phyloP scores from a whole-genome alignment of 2,113 vertebrate genomes.

The Chauna torquata region DNA sequence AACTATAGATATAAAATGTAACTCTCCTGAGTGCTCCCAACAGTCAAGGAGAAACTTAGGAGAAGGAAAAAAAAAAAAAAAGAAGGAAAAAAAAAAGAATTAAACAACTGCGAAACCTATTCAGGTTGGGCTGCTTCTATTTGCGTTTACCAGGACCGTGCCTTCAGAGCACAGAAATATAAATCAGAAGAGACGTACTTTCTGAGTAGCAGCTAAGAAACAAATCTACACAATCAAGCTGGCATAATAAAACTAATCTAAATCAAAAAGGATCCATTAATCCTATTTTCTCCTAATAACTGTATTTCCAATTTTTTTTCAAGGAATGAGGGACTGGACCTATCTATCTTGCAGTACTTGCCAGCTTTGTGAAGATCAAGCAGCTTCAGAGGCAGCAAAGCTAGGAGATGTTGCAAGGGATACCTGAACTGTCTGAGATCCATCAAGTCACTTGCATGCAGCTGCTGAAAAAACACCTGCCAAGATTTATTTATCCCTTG shows the following conservation, averaged over 20 bases:
- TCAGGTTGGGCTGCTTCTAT: background rate
- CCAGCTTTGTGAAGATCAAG: background rate
- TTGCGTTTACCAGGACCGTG: background rate
- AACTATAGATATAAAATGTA: too few relatives aligned
- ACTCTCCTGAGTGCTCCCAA: background rate
- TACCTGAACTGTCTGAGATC: background rate
- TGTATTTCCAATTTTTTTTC: background rate
- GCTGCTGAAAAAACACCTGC: slow-evolving; percentile 16
- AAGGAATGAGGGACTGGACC: background rate
- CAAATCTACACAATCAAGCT: background rate
- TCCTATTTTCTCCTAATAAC: background rate
- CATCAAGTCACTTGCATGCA: background rate
- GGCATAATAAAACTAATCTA: background rate
- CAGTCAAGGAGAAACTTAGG: background rate
- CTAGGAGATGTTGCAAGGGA: background rate
- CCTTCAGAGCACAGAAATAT: background rate
- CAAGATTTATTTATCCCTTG: background rate
- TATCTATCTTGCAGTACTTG: background rate
- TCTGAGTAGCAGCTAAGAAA: background rate
- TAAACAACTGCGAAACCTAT: background rate
- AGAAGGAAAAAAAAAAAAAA: rapidly evolving
- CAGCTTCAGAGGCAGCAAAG: background rate
- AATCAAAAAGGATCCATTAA: background rate
- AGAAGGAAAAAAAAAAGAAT: background rate
- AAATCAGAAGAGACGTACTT: background rate